Conservation (phyloP, 2,888 invertebrate species). For the Ophraella communa region DNA sequence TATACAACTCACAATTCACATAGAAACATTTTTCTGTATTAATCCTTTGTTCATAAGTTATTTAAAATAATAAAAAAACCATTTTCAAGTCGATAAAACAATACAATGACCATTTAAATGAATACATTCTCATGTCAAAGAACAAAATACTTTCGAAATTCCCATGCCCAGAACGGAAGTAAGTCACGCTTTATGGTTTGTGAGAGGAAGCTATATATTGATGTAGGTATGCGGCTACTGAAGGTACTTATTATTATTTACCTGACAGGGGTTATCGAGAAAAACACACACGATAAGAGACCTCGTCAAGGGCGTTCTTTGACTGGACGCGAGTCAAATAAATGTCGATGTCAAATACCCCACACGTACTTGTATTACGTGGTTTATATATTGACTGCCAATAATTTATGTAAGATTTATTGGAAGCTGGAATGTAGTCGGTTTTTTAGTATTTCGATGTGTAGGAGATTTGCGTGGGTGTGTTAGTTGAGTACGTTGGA, state of each 20-base stretch:
- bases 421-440: no score
- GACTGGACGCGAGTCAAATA: neutral
- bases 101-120: neutral
- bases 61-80: neutral
- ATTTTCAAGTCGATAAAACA: neutral
- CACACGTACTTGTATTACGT: no score
- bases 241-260: slow-evolving; percentile 4
- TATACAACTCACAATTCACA: no score
- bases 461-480: no score
- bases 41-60: no score
- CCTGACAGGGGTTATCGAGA: slow-evolving; percentile 6
- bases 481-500: no score
- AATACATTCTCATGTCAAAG: neutral
- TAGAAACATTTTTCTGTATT: no score
- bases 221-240: slow-evolving; percentile 7
- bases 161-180: slow-evolving; percentile 11
- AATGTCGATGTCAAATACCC: neutral
- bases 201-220: slow-evolving; percentile 19
- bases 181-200: slow-evolving; percentile 5
- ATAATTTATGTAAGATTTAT: no score
- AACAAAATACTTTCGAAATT: slow-evolving; percentile 12
- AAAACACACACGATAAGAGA: neutral
- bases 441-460: no score
- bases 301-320: slow-evolving; percentile 1
- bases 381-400: no score